Evolutionary conservation across 2,888 invertebrate genomes (phyloP), one percentile per base, ranked within the genome.

Genomic region (Ennomos fuscantarius): DNA sequence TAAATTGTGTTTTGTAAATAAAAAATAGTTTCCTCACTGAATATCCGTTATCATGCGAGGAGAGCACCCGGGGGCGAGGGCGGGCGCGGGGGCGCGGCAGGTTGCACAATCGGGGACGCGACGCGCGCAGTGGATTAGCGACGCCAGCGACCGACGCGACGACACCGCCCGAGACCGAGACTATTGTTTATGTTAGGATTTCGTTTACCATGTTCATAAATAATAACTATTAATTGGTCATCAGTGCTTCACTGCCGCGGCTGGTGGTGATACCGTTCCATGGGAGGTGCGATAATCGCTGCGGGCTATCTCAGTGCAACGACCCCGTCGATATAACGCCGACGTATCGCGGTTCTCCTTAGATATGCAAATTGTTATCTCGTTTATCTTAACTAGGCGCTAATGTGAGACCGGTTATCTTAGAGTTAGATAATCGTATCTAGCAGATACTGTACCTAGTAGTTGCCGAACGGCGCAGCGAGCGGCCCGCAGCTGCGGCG

Each of bases 291-390:
- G 61, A 45, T 55, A 15, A 50, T 54, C 55, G 32, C 45, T 9
- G 12, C 39, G 35, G 34, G 12, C 48, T 65, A 62, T 62, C 65
- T 56, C 13, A 70, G 87, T 76, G 80, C 87, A 76, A 69, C 79
- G 85, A 89, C 87, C 90, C 77, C 81, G 69, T 69, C 74, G 79
- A 84, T 79, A 84, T 72, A 72, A 69, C 73, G 63, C 70, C 66
- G 60, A 64, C 51, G 73, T 85, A 84, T 85, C 86, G 76, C 74
- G 66, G 69, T 64, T 77, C 79, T 79, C 84, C 82, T 83, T 62
- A 89, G 87, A 89, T 89, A 90, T 87, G 90, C 88, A 86, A 88
- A 89, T 81, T 81, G 89, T 89, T 91, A 91, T 91, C 91, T 89
- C 74, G 71, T 86, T 88, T 91, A 91, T 91, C 89, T 90, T 85